Evolutionary conservation across 2,888 invertebrate genomes (phyloP), one percentile per base, ranked within the genome.

Genomic region (Macaria notata): DNA sequence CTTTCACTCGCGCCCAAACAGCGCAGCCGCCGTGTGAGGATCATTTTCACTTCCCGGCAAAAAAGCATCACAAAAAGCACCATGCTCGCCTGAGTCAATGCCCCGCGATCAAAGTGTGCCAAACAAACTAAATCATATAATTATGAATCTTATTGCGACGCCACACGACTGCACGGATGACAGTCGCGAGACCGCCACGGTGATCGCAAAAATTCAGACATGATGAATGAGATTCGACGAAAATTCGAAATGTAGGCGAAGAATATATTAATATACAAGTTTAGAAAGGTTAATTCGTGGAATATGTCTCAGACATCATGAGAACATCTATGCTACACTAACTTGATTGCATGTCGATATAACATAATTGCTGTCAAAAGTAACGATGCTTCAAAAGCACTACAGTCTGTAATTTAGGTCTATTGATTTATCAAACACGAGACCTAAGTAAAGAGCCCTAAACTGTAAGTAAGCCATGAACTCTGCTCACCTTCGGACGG

Each of bases 41-140:
- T 66, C 57, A 75, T 78, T 81, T 81, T 83, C 82, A 81, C 82
- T 83, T 82, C 79, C 78, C 62, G 72, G 76, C 69, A 73, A 75
- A 81, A 74, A 81, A 74, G 63, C 62, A 58, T 59, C 63, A 67
- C 65, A 74, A 74, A 72, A 77, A 76, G 70, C 66, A 68, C 70
- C 69, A 73, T 73, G 67, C 70, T 72, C 70, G 77, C 73, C 73
- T 76, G 71, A 76, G 83, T 75, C 81, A 73, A 72, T 79, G 81
- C 78, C 79, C 80, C 63, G 70, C 64, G 73, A 78, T 71, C 78
- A 81, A 79, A 82, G 79, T 79, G 70, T 72, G 72, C 64, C 72
- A 66, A 60, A 59, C 65, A 56, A 69, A 62, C 60, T 54, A 62
- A 68, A 66, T 53, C 63, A 63, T 57, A 65, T 65, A 61, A 78